These are phyloP conservation scores for Lamproptera curius DNA, from an alignment of 2,888 invertebrate genomes.

Conservation along the genomic window DNA sequence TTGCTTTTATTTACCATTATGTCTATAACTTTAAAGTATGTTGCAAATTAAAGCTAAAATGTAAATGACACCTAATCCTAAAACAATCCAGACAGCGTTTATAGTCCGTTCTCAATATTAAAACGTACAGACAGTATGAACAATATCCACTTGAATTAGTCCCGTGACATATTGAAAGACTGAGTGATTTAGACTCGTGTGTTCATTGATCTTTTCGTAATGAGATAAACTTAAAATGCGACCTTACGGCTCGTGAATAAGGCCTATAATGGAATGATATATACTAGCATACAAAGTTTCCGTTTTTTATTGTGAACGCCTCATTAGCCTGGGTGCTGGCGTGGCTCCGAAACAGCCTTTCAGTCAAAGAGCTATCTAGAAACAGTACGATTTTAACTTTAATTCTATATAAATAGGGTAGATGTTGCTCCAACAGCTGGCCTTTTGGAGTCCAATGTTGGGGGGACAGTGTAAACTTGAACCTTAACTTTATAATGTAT, in stretches of 20 bases:
- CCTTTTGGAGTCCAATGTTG: too few relatives aligned
- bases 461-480: conserved; percentile 22
- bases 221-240: conserved; percentile 25
- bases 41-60: too few relatives aligned
- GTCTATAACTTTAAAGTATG: too few relatives aligned
- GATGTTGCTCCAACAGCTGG: too few relatives aligned
- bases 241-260: conserved; percentile 28
- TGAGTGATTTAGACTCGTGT: conserved; percentile 17
- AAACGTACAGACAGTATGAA: conserved; percentile 4
- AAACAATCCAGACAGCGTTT: too few relatives aligned
- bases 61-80: too few relatives aligned
- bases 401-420: too few relatives aligned
- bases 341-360: conserved; percentile 39
- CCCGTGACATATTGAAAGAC: conserved; percentile 15
- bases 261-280: conserved; percentile 31
- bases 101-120: neutral
- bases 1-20: too few relatives aligned
- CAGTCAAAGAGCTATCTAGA: conserved; percentile 43
- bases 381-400: too few relatives aligned
- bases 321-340: conserved; percentile 45
- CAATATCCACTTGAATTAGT: conserved; percentile 1
- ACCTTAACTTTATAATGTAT: conserved; percentile 3
- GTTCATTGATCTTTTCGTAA: conserved; percentile 24
- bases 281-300: conserved; percentile 34
- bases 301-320: conserved; percentile 49